Evolutionary conservation across 2,888 invertebrate species (phyloP), one percentile per base, ranked within the genome.

Genomic region (Phasia obesa): DNA sequence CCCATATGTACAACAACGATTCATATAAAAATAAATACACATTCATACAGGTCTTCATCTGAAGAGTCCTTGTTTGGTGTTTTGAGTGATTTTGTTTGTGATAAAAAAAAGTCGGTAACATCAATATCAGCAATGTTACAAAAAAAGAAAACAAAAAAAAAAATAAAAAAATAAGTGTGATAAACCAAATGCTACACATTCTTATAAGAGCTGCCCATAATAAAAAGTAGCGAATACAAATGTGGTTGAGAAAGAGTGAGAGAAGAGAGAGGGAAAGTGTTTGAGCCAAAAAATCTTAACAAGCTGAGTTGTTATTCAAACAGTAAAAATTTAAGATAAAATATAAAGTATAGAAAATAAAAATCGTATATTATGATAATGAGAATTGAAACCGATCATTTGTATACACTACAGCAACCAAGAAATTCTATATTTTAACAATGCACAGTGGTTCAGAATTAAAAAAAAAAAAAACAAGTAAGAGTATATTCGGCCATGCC

Each of bases 181-280:
- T 81, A 81, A 81, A 64, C 49, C 64, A 75, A 51, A 57, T 70
- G 69, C 35, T 57, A 59, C 49, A 75, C n/a, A 44, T 75, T 70
- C 38, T 19, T 62, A n/a, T 35, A 5, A 23, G 23, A 38, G 35
- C n/a, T 42, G 35, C 11, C n/a, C n/a, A n/a, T n/a, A n/a, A n/a
- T n/a, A n/a, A n/a, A n/a, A n/a, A n/a, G n/a, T n/a, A n/a, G n/a
- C 35, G 23, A 51, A 42, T 15, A n/a, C 42, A 15, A 15, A 42
- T n/a, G 15, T n/a, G 17, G 2, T 5, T 21, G 3, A 47, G 5
- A 35, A 13, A 15, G 17, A 23, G 13, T 6, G 4, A 42, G 31
- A 13, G 19, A 7, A n/a, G 25, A 23, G 9, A 19, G 15, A 25
- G n/a, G 23, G 2, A 42, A 0, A 23, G 6, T 17, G n/a, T 47